phyloP scores from a whole-genome alignment of 2,888 invertebrate species.

The Trissolcus brochymenae region DNA sequence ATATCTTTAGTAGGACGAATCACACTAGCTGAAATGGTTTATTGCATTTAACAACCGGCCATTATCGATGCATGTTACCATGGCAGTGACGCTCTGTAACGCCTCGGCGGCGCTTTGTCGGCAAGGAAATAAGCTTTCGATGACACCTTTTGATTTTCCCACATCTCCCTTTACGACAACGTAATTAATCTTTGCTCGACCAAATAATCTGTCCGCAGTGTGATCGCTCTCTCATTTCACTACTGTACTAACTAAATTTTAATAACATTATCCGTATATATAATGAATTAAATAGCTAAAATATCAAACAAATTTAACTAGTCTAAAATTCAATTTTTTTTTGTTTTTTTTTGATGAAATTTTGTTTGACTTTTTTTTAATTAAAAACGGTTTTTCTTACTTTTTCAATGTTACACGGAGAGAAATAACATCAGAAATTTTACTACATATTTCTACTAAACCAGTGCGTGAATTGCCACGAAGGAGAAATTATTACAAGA shows the following conservation, averaged over 20 bases:
- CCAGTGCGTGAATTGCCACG: no score
- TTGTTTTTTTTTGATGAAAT: no score
- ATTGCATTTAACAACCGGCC: slow-evolving; percentile 38
- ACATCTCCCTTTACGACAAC: slow-evolving; percentile 12
- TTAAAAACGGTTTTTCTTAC: no score
- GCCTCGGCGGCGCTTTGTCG: slow-evolving; percentile 28
- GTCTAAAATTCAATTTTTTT: no score
- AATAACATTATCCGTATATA: background rate
- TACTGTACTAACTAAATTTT: slow-evolving; percentile 8
- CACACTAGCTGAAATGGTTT: background rate
- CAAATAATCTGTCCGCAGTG: slow-evolving; percentile 26
- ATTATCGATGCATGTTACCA: slow-evolving; percentile 52
- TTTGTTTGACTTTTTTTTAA: no score
- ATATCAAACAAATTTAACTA: no score
- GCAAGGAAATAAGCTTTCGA: slow-evolving; percentile 31
- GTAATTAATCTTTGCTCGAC: slow-evolving; percentile 40
- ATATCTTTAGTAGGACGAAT: no score
- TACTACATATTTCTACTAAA: no score
- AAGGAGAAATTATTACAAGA: no score
- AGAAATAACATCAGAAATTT: no score
- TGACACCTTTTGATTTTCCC: slow-evolving; percentile 45
- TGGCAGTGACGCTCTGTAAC: slow-evolving; percentile 24
- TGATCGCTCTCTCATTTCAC: slow-evolving; percentile 23
- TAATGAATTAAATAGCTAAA: no score
- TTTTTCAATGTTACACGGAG: no score